Evolutionary conservation across 2,113 vertebrate genomes (phyloP).

Genomic region (Rostratula benghalensis): DNA sequence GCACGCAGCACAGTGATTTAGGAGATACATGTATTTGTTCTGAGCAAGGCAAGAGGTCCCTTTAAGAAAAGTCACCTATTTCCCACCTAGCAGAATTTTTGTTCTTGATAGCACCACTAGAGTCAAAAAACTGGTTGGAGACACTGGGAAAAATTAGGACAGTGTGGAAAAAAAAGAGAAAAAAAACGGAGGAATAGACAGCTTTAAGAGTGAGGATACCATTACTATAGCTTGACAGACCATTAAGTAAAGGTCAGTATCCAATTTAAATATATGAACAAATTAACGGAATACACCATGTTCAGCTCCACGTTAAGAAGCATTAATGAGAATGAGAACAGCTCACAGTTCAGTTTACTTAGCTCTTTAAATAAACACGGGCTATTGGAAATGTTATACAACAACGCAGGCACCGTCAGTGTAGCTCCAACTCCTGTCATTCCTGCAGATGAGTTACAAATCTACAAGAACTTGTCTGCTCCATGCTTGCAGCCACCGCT

Average conservation of each 20-base stretch:
- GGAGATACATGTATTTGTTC: neutral
- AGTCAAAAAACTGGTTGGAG: slow-evolving; percentile 7
- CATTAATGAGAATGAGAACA: slow-evolving; percentile 60
- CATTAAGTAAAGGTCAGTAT: slow-evolving; percentile 28
- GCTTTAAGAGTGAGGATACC: slow-evolving; percentile 1
- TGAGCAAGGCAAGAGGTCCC: neutral
- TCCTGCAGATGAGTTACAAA: slow-evolving; percentile 68
- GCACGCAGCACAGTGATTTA: neutral
- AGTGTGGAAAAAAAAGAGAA: neutral
- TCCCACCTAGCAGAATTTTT: neutral
- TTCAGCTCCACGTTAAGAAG: slow-evolving; percentile 48
- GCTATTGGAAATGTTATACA: slow-evolving; percentile 68
- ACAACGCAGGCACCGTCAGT: slow-evolving; percentile 46
- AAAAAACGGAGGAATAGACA: neutral
- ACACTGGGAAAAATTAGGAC: slow-evolving; percentile 14
- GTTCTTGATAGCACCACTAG: neutral
- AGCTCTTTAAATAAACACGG: slow-evolving; percentile 74
- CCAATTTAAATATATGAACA: slow-evolving; percentile 45
- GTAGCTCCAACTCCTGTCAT: slow-evolving; percentile 72
- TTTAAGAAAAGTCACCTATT: neutral
- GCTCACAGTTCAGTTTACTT: slow-evolving; percentile 63
- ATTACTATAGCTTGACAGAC: slow-evolving; percentile 21
- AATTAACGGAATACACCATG: slow-evolving; percentile 49
- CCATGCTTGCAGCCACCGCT: slow-evolving; percentile 72
- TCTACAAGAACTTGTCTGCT: slow-evolving; percentile 71